Evolutionary conservation across 1,140 invertebrate species (phyloP).

Genomic region (Drosophila obscura): DNA sequence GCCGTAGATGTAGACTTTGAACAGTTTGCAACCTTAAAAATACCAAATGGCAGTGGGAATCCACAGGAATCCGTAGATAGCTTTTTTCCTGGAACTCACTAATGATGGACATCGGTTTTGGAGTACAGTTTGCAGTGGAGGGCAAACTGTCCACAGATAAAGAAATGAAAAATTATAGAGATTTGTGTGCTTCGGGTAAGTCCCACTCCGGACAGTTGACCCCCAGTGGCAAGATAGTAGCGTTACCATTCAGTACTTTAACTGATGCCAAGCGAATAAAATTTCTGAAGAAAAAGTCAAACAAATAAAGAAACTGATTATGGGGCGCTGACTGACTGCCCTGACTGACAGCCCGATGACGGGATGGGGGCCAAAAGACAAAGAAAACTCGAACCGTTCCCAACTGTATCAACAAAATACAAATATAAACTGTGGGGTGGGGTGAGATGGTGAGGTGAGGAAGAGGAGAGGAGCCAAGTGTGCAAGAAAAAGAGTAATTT

Average conservation of each 20-base stretch:
- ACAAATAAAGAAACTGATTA: constrained; percentile 30
- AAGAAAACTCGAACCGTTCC: constrained; percentile 22
- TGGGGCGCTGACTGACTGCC: constrained; percentile 9
- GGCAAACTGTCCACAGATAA: too few relatives aligned
- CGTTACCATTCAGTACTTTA: constrained; percentile 4
- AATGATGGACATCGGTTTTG: too few relatives aligned
- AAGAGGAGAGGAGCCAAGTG: constrained; percentile 1
- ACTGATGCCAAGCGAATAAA: constrained; percentile 24
- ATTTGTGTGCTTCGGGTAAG: not conserved
- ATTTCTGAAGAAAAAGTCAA: not conserved
- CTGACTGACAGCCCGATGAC: constrained; percentile 12
- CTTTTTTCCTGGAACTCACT: too few relatives aligned
- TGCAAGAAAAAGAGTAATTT: constrained; percentile 32
- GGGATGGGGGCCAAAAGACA: constrained; percentile 3
- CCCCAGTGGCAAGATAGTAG: constrained; percentile 20
- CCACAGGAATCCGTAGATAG: too few relatives aligned
- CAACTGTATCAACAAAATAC: constrained; percentile 43
- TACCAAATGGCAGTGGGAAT: too few relatives aligned
- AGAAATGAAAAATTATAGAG: too few relatives aligned
- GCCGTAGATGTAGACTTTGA: too few relatives aligned
- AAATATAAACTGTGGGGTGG: not conserved
- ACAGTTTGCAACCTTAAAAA: too few relatives aligned
- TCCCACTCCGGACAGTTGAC: constrained; percentile 7
- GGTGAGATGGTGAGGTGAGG: too few relatives aligned
- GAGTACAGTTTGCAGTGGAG: too few relatives aligned